Conservation (phyloP, 2,113 vertebrate genomes). For the Donacobius atricapilla region DNA sequence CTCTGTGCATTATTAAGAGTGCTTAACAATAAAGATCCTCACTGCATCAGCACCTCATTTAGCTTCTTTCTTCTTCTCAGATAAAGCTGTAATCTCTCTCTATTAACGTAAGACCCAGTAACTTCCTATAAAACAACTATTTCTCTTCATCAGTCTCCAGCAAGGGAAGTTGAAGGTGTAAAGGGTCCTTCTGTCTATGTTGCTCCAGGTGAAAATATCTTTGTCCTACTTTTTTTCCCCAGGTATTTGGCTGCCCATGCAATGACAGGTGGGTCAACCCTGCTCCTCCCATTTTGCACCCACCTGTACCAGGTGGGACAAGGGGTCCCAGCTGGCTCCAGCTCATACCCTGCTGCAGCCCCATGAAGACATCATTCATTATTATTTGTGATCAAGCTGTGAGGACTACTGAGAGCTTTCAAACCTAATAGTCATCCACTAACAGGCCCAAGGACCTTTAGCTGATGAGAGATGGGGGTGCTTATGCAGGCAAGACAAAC, state of each 20-base stretch:
- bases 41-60: neutral
- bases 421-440: neutral
- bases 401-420: neutral
- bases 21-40: constrained; percentile 10
- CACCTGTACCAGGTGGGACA: neutral
- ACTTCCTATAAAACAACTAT: neutral
- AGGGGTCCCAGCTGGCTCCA: neutral
- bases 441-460: neutral
- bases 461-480: neutral
- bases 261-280: neutral
- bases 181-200: neutral
- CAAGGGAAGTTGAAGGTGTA: neutral
- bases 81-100: neutral
- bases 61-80: neutral
- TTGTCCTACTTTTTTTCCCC: neutral
- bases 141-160: neutral
- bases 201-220: neutral
- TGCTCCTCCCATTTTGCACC: neutral
- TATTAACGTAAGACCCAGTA: neutral
- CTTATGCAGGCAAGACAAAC: accelerated
- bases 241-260: neutral
- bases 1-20: neutral
- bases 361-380: neutral
- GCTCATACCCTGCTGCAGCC: accelerated
- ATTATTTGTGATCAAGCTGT: neutral